phyloP scores from a whole-genome alignment of 1,140 invertebrate species.

The Apocrypta bakeri region DNA sequence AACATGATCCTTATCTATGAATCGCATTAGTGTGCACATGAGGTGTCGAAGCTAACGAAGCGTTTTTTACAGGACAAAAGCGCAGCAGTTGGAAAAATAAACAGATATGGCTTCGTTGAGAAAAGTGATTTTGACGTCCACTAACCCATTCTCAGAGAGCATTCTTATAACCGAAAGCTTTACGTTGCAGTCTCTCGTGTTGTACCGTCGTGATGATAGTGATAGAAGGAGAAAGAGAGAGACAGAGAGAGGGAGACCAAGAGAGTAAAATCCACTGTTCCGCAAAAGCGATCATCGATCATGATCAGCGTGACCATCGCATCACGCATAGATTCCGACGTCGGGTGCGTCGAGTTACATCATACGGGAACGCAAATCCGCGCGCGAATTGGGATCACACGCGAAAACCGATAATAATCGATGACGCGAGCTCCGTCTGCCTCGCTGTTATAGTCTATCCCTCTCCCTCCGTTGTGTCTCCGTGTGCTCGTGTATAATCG shows the following conservation, averaged over 20 bases:
- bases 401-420: neutral
- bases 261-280: neutral
- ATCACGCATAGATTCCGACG: neutral
- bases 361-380: too few species aligned
- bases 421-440: neutral
- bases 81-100: neutral
- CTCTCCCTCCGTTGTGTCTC: neutral
- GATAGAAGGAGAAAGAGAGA: too few species aligned
- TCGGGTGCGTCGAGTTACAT: neutral
- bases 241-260: neutral
- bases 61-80: too few species aligned
- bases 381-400: neutral
- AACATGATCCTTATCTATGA: too few species aligned
- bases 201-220: too few species aligned
- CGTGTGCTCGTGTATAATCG: neutral
- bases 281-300: conserved; percentile 26
- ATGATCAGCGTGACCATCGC: conserved; percentile 1
- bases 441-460: neutral
- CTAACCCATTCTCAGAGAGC: neutral
- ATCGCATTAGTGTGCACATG: too few species aligned
- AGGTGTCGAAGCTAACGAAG: too few species aligned
- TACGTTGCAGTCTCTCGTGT: too few species aligned
- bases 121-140: neutral
- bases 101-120: neutral
- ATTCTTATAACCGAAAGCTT: neutral